Percentiles rank a stretch among this genome's conserved stretches.
Evolutionary conservation across 30 jellyfish, hydroid and myxozoan species (phyloP).

Genomic region (Catostylus mosaicus): DNA sequence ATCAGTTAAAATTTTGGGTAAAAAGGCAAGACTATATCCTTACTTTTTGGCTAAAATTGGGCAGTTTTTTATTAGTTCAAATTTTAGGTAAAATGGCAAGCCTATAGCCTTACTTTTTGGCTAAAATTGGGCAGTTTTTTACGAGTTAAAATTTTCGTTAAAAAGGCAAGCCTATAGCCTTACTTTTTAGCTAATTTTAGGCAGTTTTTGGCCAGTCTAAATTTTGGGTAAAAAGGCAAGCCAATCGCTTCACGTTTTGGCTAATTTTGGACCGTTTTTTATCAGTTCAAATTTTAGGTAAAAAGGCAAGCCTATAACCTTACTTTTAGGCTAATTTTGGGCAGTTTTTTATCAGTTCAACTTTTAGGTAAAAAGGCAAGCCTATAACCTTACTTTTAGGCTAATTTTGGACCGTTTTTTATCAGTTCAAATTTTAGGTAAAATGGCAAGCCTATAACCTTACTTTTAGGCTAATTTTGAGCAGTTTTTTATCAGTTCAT

Average conservation of each 20-base stretch:
- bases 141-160: background rate
- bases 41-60: background rate
- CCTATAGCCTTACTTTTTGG: no score
- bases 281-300: background rate
- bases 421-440: background rate
- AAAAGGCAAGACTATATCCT: constrained; percentile 5
- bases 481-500: background rate
- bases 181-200: background rate
- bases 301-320: no score
- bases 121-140: background rate
- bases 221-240: no score
- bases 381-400: no score
- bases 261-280: background rate
- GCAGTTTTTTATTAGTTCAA: background rate
- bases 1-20: background rate
- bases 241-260: constrained; percentile 4
- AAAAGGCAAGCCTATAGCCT: constrained; percentile 17
- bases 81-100: no score
- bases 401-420: constrained; percentile 17
- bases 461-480: background rate
- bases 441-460: no score
- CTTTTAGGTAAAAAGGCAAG: constrained; percentile 1
- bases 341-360: background rate
- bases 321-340: background rate
- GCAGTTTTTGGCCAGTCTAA: no score